These are phyloP conservation scores for Fulmarus glacialis DNA, from an alignment of 2,113 vertebrate genomes.

Conservation along the genomic window DNA sequence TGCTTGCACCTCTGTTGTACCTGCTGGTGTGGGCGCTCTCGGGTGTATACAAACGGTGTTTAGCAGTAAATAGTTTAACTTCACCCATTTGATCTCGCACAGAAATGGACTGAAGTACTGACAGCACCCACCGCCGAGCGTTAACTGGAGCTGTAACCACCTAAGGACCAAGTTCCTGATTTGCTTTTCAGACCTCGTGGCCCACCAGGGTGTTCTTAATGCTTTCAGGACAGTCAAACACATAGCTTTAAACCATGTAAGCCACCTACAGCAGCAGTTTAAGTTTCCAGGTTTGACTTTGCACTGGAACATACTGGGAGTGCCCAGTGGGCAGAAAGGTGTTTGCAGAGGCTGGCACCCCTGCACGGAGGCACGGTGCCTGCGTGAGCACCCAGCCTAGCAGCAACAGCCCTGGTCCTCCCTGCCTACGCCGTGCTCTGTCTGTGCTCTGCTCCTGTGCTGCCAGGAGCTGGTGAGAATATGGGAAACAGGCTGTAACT, in stretches of 20 bases:
- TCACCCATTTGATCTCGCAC: background rate
- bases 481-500: background rate
- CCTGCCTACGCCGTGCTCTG: too few species aligned
- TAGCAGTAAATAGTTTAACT: background rate
- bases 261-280: background rate
- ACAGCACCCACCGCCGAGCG: accelerated
- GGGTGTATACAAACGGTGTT: background rate
- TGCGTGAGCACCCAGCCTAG: background rate
- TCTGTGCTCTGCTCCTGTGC: background rate
- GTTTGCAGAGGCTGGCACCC: background rate
- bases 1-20: background rate
- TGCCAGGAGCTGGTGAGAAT: background rate
- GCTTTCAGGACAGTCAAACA: background rate
- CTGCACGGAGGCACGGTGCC: accelerated
- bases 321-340: background rate
- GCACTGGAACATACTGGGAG: background rate
- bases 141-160: background rate
- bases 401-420: background rate
- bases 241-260: background rate
- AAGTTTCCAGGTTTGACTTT: background rate
- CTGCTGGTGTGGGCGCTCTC: background rate
- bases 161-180: background rate
- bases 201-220: background rate
- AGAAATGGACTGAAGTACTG: background rate
- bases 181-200: background rate